Conservation (phyloP, 2,888 invertebrate species). For the Andrena fulva region DNA sequence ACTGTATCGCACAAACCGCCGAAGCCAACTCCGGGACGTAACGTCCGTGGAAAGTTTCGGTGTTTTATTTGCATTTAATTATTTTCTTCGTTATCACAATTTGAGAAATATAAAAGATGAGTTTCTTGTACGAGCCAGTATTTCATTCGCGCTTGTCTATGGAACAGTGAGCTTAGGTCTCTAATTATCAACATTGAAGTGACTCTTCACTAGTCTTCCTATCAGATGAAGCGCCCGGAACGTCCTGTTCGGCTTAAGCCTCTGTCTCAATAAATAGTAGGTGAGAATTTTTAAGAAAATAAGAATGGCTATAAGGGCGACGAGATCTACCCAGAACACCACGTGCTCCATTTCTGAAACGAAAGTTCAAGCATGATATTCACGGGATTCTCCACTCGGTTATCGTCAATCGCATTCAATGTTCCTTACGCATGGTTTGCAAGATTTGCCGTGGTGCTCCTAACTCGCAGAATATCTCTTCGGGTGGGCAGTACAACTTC, state of each 20-base stretch:
- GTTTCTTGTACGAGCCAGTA: background rate
- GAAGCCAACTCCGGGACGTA: background rate
- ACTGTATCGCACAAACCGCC: too few relatives aligned
- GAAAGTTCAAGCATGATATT: background rate
- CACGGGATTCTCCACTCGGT: background rate
- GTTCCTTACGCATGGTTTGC: constrained; percentile 87
- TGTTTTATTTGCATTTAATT: background rate
- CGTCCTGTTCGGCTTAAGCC: constrained; percentile 90
- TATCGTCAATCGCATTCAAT: background rate
- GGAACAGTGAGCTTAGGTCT: background rate
- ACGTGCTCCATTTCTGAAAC: constrained; percentile 87
- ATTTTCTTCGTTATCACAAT: constrained; percentile 26
- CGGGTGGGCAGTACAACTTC: constrained; percentile 90
- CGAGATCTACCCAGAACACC: constrained; percentile 89
- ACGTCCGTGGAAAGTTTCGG: background rate
- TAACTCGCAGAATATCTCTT: constrained; percentile 91
- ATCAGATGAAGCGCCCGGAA: constrained; percentile 90
- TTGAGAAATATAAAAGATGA: background rate
- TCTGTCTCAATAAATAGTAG: constrained; percentile 90
- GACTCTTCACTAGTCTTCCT: constrained; percentile 89
- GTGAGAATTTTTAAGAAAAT: constrained; percentile 88
- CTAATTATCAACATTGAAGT: constrained; percentile 79
- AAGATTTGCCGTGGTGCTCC: constrained; percentile 91
- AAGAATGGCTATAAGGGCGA: constrained; percentile 88
- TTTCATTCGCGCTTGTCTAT: background rate